Conservation (phyloP, 2,113 vertebrate species). For the Mesoclemmys tuberculata region DNA sequence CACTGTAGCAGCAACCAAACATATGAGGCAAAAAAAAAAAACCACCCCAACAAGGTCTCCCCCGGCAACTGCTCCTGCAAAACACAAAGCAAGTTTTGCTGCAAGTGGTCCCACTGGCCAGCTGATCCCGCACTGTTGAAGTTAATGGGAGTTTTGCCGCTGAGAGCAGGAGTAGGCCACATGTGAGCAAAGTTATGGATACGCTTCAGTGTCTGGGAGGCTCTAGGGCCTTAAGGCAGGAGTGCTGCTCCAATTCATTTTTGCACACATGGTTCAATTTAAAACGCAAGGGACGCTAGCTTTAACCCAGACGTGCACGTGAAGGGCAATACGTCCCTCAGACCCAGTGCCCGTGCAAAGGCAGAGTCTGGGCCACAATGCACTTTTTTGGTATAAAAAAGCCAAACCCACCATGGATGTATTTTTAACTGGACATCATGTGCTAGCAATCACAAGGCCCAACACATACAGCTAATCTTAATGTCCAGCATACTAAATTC, state of each 20-base stretch:
- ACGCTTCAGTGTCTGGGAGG: not conserved
- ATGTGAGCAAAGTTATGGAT: not conserved
- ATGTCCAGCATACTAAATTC: not conserved
- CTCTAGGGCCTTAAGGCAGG: too few species aligned
- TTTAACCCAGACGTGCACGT: accelerated
- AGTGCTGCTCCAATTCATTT: not conserved
- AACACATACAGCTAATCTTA: not conserved
- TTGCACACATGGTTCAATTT: not conserved
- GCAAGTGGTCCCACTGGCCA: not conserved
- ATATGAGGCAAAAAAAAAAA: not conserved
- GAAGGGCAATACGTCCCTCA: not conserved
- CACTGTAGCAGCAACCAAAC: not conserved
- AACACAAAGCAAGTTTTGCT: too few species aligned
- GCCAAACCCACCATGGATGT: too few species aligned
- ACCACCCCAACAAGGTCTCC: not conserved
- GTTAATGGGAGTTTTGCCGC: not conserved
- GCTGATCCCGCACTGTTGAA: not conserved
- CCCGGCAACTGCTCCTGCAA: not conserved
- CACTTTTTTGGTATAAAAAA: too few species aligned
- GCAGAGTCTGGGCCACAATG: not conserved
- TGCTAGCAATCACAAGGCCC: not conserved
- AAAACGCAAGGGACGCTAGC: not conserved
- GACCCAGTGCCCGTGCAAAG: not conserved
- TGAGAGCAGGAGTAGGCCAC: not conserved
- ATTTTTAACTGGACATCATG: not conserved